A percentile compares a stretch with the other conserved stretches of the same genome.
Conservation (phyloP, 2,113 vertebrate species). For the Brachionichthys hirsutus region DNA sequence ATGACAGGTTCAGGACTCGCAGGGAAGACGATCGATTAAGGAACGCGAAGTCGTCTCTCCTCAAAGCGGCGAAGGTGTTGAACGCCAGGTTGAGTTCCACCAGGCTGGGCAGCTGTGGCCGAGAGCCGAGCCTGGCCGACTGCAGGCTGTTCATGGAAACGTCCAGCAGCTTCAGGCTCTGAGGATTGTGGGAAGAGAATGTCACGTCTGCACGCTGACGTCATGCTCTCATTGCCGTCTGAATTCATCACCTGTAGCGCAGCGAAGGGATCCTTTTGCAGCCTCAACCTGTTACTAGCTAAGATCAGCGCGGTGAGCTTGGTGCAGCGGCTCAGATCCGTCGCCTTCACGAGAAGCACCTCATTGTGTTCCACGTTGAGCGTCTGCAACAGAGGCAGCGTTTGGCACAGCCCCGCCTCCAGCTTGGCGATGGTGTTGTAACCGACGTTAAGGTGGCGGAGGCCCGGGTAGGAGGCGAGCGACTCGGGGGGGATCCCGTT, state of each 20-base stretch:
- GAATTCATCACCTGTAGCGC: conserved; percentile 65
- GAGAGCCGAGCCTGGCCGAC: conserved; percentile 80
- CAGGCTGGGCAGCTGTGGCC: conserved; percentile 81
- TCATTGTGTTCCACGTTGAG: conserved; percentile 85
- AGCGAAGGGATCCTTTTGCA: conserved; percentile 81
- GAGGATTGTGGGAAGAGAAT: conserved; percentile 10
- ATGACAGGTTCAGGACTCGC: conserved; percentile 82
- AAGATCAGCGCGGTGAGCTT: conserved; percentile 77
- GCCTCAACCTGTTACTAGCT: conserved; percentile 80
- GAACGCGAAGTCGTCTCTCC: conserved; percentile 81
- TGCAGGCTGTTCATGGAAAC: conserved; percentile 84
- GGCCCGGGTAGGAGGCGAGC: conserved; percentile 77
- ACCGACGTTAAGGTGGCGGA: conserved; percentile 78
- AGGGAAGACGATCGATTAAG: conserved; percentile 78
- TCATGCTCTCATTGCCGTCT: background rate
- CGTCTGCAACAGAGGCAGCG: conserved; percentile 72
- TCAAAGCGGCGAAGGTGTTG: conserved; percentile 81
- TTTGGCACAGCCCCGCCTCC: conserved; percentile 78
- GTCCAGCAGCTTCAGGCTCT: conserved; percentile 86
- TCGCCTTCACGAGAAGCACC: conserved; percentile 73
- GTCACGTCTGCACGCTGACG: too few relatives aligned
- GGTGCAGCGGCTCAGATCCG: conserved; percentile 76
- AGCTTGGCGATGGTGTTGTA: conserved; percentile 84
- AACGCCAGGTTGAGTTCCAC: conserved; percentile 74
- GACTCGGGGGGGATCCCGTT: conserved; percentile 60